Evolutionary conservation across 2,888 invertebrate species (phyloP), one percentile per base, ranked within the genome.

Genomic region (Sussaba pulchella): DNA sequence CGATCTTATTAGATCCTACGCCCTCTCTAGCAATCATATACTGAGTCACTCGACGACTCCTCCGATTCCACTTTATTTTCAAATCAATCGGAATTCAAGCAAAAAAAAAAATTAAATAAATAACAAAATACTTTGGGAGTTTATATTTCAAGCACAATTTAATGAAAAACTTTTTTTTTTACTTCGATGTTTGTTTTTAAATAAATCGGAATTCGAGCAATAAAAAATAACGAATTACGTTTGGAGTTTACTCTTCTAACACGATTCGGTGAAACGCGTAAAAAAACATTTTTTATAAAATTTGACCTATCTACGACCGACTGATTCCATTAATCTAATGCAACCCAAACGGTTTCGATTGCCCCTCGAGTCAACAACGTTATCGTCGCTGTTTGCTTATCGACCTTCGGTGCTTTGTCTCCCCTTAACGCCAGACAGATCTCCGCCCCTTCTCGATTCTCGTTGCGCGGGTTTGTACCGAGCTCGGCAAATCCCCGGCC

Each of bases 251-350:
- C 17, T 24, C 3, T 19, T 21, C 24, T 6, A 52, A 12, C n/a
- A 24, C 52, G 54, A 54, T 69, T 14, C 24, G 41, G 10, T 41
- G 41, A 41, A 59, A n/a, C n/a, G n/a, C n/a, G n/a, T n/a, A n/a
- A n/a, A n/a, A n/a, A n/a, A n/a, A n/a, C n/a, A n/a, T n/a, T n/a
- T n/a, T n/a, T n/a, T n/a, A 36, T 36, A 39, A 41, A 52, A 14
- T 24, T 50, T 10, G 39, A 39, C 6, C 41, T 26, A 52, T 24
- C 39, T 52, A 69, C 54, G 41, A 12, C 17, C 43, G 69, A 69
- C 54, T 43, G 43, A 69, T 57, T 69, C 26, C 41, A 57, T 41
- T 69, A 69, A 54, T 26, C 57, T 17, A 57, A 43, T 69, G 43
- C 69, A 36, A n/a, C 45, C 47, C 52, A 24, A 69, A 54, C 39